These are phyloP conservation scores for Vanessa atalanta DNA, from an alignment of 1,140 invertebrate genomes.

Conservation along the genomic window DNA sequence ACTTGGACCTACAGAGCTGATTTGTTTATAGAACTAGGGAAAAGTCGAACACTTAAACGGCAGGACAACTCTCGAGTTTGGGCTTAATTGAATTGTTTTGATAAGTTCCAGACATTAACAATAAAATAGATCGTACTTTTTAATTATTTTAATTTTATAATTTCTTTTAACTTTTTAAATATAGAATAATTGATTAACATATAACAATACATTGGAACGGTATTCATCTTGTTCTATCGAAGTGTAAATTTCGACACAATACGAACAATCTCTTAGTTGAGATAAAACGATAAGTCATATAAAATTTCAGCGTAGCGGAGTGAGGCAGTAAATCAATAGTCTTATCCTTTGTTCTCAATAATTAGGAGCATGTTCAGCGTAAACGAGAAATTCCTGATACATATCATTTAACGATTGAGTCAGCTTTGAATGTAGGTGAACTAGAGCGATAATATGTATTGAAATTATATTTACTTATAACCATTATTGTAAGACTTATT, in stretches of 20 bases:
- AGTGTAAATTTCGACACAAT: background rate
- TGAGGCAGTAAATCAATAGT: conserved; percentile 46
- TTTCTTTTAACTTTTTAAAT: too few relatives aligned
- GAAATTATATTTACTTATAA: background rate
- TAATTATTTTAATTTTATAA: too few relatives aligned
- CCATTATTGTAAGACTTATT: background rate
- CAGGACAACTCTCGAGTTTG: too few relatives aligned
- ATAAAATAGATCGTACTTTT: too few relatives aligned
- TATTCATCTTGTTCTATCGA: too few relatives aligned
- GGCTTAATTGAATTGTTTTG: too few relatives aligned
- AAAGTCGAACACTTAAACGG: too few relatives aligned
- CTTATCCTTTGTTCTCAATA: conserved; percentile 63
- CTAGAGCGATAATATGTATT: background rate
- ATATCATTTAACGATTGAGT: conserved; percentile 27
- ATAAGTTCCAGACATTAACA: too few relatives aligned
- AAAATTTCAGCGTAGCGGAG: background rate
- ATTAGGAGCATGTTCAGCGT: conserved; percentile 49
- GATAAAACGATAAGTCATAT: background rate
- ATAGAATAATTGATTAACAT: too few relatives aligned
- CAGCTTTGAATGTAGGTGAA: conserved; percentile 1
- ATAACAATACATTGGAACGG: too few relatives aligned
- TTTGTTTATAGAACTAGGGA: too few relatives aligned
- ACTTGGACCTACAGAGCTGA: too few relatives aligned
- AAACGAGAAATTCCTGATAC: conserved; percentile 36
- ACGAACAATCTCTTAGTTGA: background rate